Percentiles rank a stretch among this genome's conserved stretches.
Conservation (phyloP, 2,888 invertebrate genomes). For the Scrobipalpa costella region DNA sequence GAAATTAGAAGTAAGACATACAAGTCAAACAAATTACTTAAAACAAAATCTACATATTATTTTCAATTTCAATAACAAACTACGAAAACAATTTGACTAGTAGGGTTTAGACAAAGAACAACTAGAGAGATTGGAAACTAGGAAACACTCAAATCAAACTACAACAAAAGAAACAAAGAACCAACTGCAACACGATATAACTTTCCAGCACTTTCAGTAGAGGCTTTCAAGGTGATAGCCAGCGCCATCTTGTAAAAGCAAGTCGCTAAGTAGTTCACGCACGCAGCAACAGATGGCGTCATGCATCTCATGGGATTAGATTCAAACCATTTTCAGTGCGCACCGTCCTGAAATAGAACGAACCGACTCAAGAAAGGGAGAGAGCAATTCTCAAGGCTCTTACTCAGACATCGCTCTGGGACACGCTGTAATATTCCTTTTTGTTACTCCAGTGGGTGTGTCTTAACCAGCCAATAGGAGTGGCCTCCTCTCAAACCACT, state of each 20-base stretch:
- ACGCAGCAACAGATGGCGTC: constrained; percentile 57
- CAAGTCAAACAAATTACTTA: too few relatives aligned
- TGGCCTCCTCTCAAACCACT: constrained; percentile 60
- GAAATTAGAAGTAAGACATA: too few relatives aligned
- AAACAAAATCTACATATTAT: too few relatives aligned
- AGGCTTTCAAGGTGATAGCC: constrained; percentile 44
- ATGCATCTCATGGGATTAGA: constrained; percentile 54
- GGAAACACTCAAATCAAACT: constrained; percentile 1
- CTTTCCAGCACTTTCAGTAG: constrained; percentile 18
- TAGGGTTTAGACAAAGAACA: background rate
- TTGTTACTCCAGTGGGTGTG: constrained; percentile 68
- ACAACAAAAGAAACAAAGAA: constrained; percentile 19
- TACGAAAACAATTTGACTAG: too few relatives aligned
- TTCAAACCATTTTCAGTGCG: constrained; percentile 63
- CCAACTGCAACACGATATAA: constrained; percentile 12
- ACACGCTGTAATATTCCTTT: constrained; percentile 63
- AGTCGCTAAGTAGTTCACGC: constrained; percentile 47
- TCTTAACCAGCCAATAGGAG: constrained; percentile 66
- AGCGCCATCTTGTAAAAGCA: constrained; percentile 67
- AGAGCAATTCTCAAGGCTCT: constrained; percentile 77
- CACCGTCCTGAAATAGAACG: constrained; percentile 73
- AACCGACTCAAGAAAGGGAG: constrained; percentile 70
- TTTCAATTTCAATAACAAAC: too few relatives aligned
- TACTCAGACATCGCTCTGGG: constrained; percentile 52
- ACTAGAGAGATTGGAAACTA: background rate